Base-by-base conservation (phyloP, 2,797 vertebrate species). In the Corythornis leucogaster region DNA sequence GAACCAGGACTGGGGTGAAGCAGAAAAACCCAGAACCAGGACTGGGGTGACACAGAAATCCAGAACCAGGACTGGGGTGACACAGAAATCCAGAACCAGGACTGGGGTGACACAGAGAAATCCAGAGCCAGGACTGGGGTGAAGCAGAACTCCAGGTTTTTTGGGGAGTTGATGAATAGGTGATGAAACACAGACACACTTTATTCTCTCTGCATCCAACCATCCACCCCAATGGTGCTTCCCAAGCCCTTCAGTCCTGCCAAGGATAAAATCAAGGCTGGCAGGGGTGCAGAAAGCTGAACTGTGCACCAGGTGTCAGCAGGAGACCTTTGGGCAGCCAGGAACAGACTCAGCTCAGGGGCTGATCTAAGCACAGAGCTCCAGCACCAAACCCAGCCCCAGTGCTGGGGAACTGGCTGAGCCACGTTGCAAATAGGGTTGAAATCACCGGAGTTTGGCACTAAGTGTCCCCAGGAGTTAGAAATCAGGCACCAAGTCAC, bases 331-430 rank as follows among this genome's bases (percentile, higher is more conserved):
- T 6, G 6, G 24, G 57, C 64, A 76, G 48, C 63, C 28, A 24
- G 40, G 48, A 30, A 14, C 28, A 5, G 50, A 5, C 57, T 14
- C 9, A 2, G 33, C 22, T 24, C 31, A 10, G 19, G 8, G 13
- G 8, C 33, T 46, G 28, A 54, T 19, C 46, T 15, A 22, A 40
- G 31, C 3, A 6, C 11, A 3, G 35, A 53, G 20, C 18, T 28
- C 31, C 45, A 5, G 31, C 64, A 42, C 6, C 8, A 26, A 63
- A 7, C 30, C 20, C 43, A n/a, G 40, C 40, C 28, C 51, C 3
- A 2, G 20, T 3, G 2, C 8, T 4, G 0, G 6, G 33, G 17
- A 66, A 18, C 42, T n/a, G 33, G n/a, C 1, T 8, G 25, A 18
- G 58, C 35, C 22, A 8, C 18, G 1, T 28, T 33, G 40, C 19